A percentile compares a stretch with the other conserved stretches of the same genome.
phyloP scores from a whole-genome alignment of 2,797 vertebrate genomes.

The Gorsachius magnificus region DNA sequence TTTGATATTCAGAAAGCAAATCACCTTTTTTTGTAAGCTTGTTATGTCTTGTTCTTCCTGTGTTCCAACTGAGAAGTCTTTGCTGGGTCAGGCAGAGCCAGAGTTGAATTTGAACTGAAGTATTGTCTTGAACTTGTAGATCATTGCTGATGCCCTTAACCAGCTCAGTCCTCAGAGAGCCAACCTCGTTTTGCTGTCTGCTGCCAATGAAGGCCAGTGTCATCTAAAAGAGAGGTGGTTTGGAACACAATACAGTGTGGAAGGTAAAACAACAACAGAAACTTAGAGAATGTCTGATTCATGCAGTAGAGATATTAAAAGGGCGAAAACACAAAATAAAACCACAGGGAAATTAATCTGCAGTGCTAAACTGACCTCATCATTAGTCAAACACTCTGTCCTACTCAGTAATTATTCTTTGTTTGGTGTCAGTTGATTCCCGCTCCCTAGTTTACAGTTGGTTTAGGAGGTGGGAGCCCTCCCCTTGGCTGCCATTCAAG shows the following conservation, averaged over 20 bases:
- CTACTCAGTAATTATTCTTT: background rate
- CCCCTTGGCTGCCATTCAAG: background rate
- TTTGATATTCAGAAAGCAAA: background rate
- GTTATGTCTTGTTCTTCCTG: background rate
- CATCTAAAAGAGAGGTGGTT: slow-evolving; percentile 90
- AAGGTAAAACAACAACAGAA: slow-evolving; percentile 78
- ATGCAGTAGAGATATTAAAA: background rate
- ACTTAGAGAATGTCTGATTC: background rate
- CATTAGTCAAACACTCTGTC: background rate
- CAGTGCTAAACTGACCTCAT: background rate
- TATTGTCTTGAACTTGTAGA: slow-evolving; percentile 70
- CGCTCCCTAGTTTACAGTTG: background rate
- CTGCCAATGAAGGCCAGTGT: slow-evolving; percentile 89
- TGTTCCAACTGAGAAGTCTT: background rate
- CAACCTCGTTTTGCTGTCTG: slow-evolving; percentile 90
- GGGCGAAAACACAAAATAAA: background rate
- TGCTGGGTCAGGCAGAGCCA: background rate
- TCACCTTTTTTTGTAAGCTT: background rate
- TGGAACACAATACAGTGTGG: slow-evolving; percentile 87
- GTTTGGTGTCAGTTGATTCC: background rate
- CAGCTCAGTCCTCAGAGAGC: slow-evolving; percentile 85
- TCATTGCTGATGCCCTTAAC: slow-evolving; percentile 85
- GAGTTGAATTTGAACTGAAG: background rate
- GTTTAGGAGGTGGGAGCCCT: background rate
- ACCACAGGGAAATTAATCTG: background rate